Evolutionary conservation across 2,797 vertebrate species (phyloP), one percentile per base, ranked within the genome.

Genomic region (Chelmon rostratus): DNA sequence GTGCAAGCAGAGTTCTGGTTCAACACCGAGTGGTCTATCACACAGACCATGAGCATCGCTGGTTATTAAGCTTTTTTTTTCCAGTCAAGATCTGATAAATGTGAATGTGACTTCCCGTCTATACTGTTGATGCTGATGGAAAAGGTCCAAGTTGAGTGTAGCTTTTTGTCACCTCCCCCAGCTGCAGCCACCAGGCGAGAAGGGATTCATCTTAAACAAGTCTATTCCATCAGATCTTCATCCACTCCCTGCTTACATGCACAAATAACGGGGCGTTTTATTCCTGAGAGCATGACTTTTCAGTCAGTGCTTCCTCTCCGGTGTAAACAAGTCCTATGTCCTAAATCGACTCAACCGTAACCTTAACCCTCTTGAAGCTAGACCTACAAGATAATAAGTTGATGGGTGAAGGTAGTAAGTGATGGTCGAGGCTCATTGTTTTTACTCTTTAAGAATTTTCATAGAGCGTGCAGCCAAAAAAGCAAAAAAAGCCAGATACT

Each of bases 201-300:
- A 50, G 50, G 12, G 67, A 79, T 79, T 81, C 40, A 65, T 73
- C 38, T 86, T 77, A 59, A 81, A 83, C 56, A 56, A 68, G 64
- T 16, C 42, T 64, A 21, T 81, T 79, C 25, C 47, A 52, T 68
- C 47, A 76, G 40, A 72, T 61, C 25, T 37, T 33, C 49, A 49
- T 65, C 73, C 44, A 69, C 66, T 64, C 69, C 68, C 68, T 85
- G 68, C 44, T 66, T 56, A 18, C 25, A 76, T 62, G 46, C 47
- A 53, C 21, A 8, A 50, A 59, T 62, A 52, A 15, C 35, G 35
- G 46, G 13, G 7, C 38, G 44, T 11, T 52, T 50, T 70, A 47
- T 74, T 70, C 40, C n/a, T 46, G 18, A 6, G 37, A 19, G 19
- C 28, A 21, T 40, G 42, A 72, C 53, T 46, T 59, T 3, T 58